These are phyloP conservation scores for Allophyes oxyacanthae DNA, from an alignment of 2,888 invertebrate species.

Conservation along the genomic window DNA sequence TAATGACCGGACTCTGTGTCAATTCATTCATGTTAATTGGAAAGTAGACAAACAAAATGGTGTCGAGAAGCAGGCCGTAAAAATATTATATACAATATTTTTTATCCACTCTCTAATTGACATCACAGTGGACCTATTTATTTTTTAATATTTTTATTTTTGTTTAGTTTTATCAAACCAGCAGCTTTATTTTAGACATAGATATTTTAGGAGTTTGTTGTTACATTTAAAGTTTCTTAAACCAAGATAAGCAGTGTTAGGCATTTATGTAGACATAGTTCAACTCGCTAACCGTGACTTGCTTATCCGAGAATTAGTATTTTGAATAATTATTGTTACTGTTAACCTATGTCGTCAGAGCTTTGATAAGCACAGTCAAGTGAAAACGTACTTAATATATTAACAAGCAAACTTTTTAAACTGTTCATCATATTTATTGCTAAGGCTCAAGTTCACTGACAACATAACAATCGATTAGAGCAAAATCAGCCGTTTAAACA, in stretches of 20 bases:
- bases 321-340: slow-evolving; percentile 49
- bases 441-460: no score
- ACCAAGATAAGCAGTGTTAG: slow-evolving; percentile 23
- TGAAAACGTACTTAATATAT: slow-evolving; percentile 51
- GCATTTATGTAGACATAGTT: slow-evolving; percentile 24
- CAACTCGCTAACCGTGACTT: slow-evolving; percentile 44
- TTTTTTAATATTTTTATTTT: slow-evolving; percentile 3
- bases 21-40: slow-evolving; percentile 5
- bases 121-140: slow-evolving; percentile 1
- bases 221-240: slow-evolving; percentile 33
- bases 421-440: slow-evolving; percentile 23
- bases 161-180: slow-evolving; percentile 19
- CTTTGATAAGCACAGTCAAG: slow-evolving; percentile 56
- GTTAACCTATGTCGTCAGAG: slow-evolving; percentile 59
- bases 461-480: no score
- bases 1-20: slow-evolving; percentile 3
- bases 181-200: slow-evolving; percentile 32
- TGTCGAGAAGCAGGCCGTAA: not conserved
- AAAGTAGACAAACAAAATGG: slow-evolving; percentile 9
- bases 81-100: slow-evolving; percentile 4
- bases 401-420: slow-evolving; percentile 33
- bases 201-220: slow-evolving; percentile 10
- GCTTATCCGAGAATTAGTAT: slow-evolving; percentile 50
- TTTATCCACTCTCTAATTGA: slow-evolving; percentile 4
- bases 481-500: no score